Evolutionary conservation across 2,797 vertebrate genomes (phyloP), one percentile per base, ranked within the genome.

Genomic region (Dromococcyx pavoninus): DNA sequence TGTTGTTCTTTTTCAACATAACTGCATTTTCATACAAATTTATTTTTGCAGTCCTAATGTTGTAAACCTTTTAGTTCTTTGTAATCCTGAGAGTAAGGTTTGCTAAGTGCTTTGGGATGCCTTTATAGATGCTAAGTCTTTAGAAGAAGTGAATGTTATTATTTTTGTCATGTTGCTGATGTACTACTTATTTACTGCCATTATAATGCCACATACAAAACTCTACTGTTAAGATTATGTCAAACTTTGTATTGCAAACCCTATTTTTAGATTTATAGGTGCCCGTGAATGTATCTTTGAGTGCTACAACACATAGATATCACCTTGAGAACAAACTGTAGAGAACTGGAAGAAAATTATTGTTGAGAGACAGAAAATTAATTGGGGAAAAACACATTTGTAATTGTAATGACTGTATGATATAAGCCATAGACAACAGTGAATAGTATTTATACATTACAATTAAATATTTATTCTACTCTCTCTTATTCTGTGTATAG

Each of bases 31-130:
- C 51, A 13, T 15, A 22, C 5, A 54, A 12, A 32, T 78, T 72
- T 67, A 43, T 35, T 71, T 80, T 41, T 64, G 60, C 77, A 89
- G 66, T 76, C 41, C 61, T 93, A 69, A 88, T 60, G n/a, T 91
- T 77, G 39, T 82, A 74, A 86, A 95, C 72, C 44, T 93, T 95
- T 94, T 81, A 69, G 51, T 11, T 92, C 64, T 90, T 75, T 51
- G 32, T 67, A 37, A 67, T 92, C 37, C 19, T 60, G 58, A 67
- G 89, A 50, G 33, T 84, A 85, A 64, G 56, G 51, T 11, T 75
- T 71, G 37, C 44, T 51, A 35, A 77, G 57, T 75, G 70, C 61
- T 87, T 61, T 81, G 66, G 66, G 61, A 74, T 76, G 72, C 10
- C 15, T 71, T 60, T 32, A 51, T 37, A 76, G 67, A 58, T 25